Conservation (phyloP, 2,113 vertebrate genomes). For the Pampusana beccarii region DNA sequence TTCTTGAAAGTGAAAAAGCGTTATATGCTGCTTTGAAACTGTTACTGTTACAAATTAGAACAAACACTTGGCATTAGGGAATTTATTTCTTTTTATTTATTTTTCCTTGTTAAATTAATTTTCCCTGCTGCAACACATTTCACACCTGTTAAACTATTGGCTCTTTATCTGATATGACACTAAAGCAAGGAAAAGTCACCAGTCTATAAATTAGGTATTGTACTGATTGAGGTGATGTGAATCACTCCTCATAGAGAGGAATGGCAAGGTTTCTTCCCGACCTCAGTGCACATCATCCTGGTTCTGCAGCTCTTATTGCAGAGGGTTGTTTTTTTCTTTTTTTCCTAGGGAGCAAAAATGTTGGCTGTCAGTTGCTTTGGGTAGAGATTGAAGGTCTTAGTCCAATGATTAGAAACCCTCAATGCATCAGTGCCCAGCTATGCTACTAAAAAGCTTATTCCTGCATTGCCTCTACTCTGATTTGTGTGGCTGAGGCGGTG, state of each 20-base stretch:
- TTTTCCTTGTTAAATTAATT: background rate
- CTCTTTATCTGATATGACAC: background rate
- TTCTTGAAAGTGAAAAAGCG: background rate
- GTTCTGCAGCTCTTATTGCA: background rate
- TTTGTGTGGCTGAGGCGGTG: background rate
- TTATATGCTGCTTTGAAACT: background rate
- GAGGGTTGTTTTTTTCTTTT: background rate
- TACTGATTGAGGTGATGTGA: background rate
- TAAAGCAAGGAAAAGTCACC: background rate
- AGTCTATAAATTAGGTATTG: background rate
- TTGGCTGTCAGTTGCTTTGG: background rate
- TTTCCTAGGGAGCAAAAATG: background rate
- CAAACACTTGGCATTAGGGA: background rate
- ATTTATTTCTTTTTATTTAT: background rate
- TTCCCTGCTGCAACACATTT: background rate
- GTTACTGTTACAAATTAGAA: background rate
- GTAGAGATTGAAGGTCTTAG: background rate
- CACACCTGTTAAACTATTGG: background rate
- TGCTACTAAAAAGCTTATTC: background rate
- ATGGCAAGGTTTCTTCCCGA: background rate
- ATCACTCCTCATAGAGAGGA: accelerated
- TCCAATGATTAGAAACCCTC: background rate
- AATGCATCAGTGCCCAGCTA: background rate
- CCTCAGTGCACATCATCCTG: background rate
- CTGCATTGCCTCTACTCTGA: background rate